Evolutionary conservation across 2,113 vertebrate species (phyloP).

Genomic region (Microcebus murinus): DNA sequence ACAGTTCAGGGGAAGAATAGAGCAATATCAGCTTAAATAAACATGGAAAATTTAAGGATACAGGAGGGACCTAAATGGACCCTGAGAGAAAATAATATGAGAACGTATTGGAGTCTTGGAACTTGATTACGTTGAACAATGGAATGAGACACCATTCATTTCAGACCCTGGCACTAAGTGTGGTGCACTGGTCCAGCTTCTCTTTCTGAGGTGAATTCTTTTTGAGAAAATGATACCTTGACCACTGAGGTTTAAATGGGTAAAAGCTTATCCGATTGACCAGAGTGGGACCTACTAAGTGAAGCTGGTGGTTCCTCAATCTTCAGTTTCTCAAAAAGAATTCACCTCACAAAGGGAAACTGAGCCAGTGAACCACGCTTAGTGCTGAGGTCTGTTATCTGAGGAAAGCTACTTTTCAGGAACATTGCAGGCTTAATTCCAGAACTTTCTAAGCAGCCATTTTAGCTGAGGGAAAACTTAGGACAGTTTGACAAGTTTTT

Average conservation of each 20-base stretch:
- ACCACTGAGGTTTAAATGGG: neutral
- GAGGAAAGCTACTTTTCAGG: neutral
- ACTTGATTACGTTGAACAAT: neutral
- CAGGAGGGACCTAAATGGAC: neutral
- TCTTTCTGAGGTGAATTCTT: neutral
- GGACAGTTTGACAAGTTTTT: neutral
- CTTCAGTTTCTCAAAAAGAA: neutral
- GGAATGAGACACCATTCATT: neutral
- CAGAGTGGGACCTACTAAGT: neutral
- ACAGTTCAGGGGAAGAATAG: neutral
- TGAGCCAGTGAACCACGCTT: neutral
- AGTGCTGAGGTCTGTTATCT: neutral
- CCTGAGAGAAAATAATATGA: neutral
- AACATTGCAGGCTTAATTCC: neutral
- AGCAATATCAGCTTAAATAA: neutral
- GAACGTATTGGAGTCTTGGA: neutral
- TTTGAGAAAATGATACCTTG: neutral
- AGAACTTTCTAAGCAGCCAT: neutral
- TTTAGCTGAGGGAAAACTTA: neutral
- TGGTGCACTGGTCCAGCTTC: neutral
- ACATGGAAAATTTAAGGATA: neutral
- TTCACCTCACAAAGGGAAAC: neutral
- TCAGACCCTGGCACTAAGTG: neutral
- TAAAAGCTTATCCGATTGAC: neutral
- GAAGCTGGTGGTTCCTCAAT: neutral